These are phyloP conservation scores for Athalia rosae DNA, from an alignment of 2,888 invertebrate species.

Conservation along the genomic window DNA sequence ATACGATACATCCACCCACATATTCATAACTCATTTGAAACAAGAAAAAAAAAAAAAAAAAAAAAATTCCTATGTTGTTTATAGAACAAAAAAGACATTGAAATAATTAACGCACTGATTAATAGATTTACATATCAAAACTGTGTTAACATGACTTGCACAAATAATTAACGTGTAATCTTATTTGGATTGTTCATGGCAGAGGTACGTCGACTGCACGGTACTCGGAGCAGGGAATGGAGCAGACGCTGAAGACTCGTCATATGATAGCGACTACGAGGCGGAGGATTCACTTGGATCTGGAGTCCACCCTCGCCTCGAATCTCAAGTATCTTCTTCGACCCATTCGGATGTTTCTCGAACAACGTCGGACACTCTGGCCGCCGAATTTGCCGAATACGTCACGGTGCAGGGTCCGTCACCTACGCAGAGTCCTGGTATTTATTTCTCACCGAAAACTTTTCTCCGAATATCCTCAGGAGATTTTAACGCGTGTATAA, in stretches of 20 bases:
- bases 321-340: conserved; percentile 64
- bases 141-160: too few relatives aligned
- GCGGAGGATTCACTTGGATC: conserved; percentile 70
- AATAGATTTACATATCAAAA: too few relatives aligned
- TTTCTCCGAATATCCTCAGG: not conserved
- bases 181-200: conserved; percentile 65
- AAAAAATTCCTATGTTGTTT: too few relatives aligned
- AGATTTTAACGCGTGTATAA: not conserved
- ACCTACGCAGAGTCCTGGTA: conserved; percentile 65
- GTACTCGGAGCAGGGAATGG: conserved; percentile 76
- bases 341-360: conserved; percentile 86
- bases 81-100: too few relatives aligned
- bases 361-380: conserved; percentile 89
- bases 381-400: conserved; percentile 90
- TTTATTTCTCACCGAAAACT: not conserved
- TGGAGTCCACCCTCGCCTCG: conserved; percentile 58
- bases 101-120: too few relatives aligned
- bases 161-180: not conserved
- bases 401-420: conserved; percentile 76
- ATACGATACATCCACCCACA: not conserved
- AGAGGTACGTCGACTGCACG: conserved; percentile 86
- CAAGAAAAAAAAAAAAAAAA: not conserved
- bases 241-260: conserved; percentile 82
- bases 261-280: conserved; percentile 90
- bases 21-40: not conserved